phyloP scores from a whole-genome alignment of 2,888 invertebrate genomes.

The Ashinkailepas kermadecensis region DNA sequence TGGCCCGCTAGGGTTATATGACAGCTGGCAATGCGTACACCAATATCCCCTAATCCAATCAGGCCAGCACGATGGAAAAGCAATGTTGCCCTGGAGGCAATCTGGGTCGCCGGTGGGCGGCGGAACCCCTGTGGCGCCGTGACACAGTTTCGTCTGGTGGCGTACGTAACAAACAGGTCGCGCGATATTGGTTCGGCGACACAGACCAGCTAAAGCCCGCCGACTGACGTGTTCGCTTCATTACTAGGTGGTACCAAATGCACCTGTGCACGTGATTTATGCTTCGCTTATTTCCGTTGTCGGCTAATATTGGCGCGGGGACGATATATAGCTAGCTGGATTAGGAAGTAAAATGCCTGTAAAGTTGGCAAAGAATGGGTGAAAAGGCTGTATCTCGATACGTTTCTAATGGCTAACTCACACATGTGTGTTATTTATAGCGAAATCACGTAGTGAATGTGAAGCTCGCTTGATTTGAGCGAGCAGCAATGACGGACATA shows the following conservation, averaged over 20 bases:
- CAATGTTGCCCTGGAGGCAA: slow-evolving; percentile 15
- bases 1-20: not conserved
- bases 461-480: not conserved
- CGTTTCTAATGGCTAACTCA: not conserved
- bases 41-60: slow-evolving; percentile 22
- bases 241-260: not conserved
- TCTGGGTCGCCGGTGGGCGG: slow-evolving; percentile 5
- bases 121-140: not conserved
- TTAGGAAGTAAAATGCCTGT: not conserved
- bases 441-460: not conserved
- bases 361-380: not conserved
- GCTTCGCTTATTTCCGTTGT: not conserved
- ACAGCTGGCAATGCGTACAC: slow-evolving; percentile 1
- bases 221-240: not conserved
- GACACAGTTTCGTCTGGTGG: not conserved
- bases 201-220: no score
- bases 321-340: not conserved
- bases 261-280: not conserved
- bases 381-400: not conserved
- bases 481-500: not conserved
- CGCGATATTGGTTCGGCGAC: no score
- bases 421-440: not conserved
- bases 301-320: slow-evolving; percentile 3
- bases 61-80: slow-evolving; percentile 18
- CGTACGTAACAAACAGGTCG: not conserved